Evolutionary conservation across 2,888 invertebrate genomes (phyloP).

Genomic region (Megamerina dolium): DNA sequence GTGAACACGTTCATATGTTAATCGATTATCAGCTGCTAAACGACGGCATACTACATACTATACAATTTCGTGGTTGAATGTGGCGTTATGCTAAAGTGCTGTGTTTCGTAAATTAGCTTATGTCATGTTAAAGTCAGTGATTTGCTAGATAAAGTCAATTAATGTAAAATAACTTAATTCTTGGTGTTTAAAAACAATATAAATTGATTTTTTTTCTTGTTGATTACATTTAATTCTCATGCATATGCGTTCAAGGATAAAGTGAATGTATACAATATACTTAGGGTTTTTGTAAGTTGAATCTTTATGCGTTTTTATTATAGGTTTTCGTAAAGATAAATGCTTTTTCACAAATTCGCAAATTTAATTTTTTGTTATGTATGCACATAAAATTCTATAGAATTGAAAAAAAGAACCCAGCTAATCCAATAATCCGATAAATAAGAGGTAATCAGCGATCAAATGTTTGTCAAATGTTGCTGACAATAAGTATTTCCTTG

Average conservation of each 20-base stretch:
- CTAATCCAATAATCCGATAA: no score
- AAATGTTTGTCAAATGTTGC: no score
- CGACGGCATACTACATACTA: slow-evolving; percentile 8
- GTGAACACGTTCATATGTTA: slow-evolving; percentile 23
- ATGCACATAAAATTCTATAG: no score
- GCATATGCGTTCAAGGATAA: no score
- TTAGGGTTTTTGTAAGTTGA: no score
- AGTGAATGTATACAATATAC: slow-evolving; percentile 3
- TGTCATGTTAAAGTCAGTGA: slow-evolving; percentile 32
- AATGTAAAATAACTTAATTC: slow-evolving; percentile 26
- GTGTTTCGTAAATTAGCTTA: slow-evolving; percentile 41
- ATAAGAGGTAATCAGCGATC: no score
- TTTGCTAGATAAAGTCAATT: slow-evolving; percentile 27
- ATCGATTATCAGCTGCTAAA: slow-evolving; percentile 35
- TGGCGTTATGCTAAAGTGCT: slow-evolving; percentile 16
- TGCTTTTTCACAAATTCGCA: no score
- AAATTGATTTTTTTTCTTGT: slow-evolving; percentile 5
- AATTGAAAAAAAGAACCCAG: no score
- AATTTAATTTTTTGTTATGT: no score
- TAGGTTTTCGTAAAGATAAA: no score
- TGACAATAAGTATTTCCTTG: no score
- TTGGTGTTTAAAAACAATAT: slow-evolving; percentile 7
- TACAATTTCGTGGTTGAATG: not conserved
- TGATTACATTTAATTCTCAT: slow-evolving; percentile 8
- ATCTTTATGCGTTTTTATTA: no score